Base-by-base conservation (phyloP, 1,140 invertebrate genomes). In the Lepidotrigona ventralis region DNA sequence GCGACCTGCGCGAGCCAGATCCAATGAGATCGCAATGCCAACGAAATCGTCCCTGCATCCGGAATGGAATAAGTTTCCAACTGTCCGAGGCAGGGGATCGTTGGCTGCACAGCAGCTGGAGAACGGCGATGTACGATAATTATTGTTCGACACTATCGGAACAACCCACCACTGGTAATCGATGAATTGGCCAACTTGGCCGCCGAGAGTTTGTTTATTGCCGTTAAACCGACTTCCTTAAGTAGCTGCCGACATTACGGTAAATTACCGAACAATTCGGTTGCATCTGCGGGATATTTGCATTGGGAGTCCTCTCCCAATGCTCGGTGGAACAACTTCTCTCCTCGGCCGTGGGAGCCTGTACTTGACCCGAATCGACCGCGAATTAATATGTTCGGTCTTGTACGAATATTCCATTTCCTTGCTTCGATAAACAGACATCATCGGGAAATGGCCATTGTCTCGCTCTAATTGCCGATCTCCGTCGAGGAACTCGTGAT, bases 321-420 rank as follows among this genome's bases (percentile, higher is more conserved):
- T 69, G 76, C 69, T 86, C 72, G 79, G 64, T 19, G 21, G n/a
- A 80, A 80, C 80, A 86, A 86, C 69, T 89, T 86, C 75, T 33
- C 33, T 33, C 33, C 33, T 66, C 81, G 29, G n/a, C 87, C 76
- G 74, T 68, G 85, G 51, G 4, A 33, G 33, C 33, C 79, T 88
- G 86, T 77, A 84, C 87, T 89, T 88, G 87, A 89, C 87, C 87
- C 78, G 78, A 84, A 89, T 88, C 74, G 78, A 85, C 75, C 79
- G 33, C 73, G 58, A 80, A 83, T 88, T 81, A 88, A 84, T 88
- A 77, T 58, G 71, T 78, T 66, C 51, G 74, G 71, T 79, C 86
- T 46, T 26, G 53, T 19, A 75, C 51, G 63, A 78, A 81, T 79
- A 72, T 72, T 83, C 68, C 68, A 54, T 79, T 79, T 79, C 46